Evolutionary conservation across 2,113 vertebrate genomes (phyloP).

Genomic region (Ctenodactylus gundi): DNA sequence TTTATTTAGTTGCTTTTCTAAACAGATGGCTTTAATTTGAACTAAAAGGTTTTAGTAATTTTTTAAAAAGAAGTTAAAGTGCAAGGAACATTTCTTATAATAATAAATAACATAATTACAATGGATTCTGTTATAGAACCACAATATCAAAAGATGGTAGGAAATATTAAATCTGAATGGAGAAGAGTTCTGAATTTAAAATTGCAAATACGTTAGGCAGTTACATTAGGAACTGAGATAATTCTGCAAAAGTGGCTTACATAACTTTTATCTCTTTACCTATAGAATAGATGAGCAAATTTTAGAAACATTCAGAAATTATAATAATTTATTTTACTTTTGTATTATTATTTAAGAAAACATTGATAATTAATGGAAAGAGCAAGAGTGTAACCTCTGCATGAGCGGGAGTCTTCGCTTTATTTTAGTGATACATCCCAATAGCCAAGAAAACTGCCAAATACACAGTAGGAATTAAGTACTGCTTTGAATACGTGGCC

Average conservation of each 20-base stretch:
- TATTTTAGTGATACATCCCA: background rate
- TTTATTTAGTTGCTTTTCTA: constrained; percentile 35
- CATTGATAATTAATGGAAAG: background rate
- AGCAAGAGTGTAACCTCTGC: background rate
- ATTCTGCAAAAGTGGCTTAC: background rate
- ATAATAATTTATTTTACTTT: background rate
- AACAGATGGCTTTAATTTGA: constrained; percentile 5
- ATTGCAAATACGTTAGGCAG: background rate
- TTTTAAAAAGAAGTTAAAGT: constrained; percentile 50
- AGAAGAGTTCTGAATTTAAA: constrained; percentile 15
- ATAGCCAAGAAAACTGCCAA: background rate
- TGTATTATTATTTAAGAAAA: background rate
- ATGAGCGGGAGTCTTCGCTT: background rate
- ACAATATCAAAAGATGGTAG: background rate
- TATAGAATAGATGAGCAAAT: background rate
- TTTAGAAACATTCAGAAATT: constrained; percentile 8
- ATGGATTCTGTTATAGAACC: constrained; percentile 46
- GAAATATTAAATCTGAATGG: background rate
- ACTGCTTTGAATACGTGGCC: background rate
- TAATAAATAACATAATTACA: background rate
- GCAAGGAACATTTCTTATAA: background rate
- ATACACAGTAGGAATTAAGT: background rate
- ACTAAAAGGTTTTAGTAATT: constrained; percentile 43
- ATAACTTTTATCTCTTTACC: constrained; percentile 1
- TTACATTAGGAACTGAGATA: background rate